Evolutionary conservation across 2,797 vertebrate species (phyloP).

Genomic region (Coendou prehensilis): DNA sequence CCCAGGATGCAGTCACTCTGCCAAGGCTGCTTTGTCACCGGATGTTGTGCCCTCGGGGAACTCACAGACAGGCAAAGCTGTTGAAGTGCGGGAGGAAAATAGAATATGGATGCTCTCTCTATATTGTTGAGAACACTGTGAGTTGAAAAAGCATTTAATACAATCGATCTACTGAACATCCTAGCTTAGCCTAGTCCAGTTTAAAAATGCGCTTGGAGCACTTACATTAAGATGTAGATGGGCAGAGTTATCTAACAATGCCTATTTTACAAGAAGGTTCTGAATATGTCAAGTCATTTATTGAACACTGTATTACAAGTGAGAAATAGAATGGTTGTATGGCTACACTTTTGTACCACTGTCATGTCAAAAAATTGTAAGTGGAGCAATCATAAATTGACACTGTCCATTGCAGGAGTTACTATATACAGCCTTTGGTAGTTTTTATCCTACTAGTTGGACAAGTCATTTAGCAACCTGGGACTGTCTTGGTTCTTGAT

Average conservation of each 20-base stretch:
- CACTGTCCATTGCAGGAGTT: neutral
- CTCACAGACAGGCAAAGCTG: neutral
- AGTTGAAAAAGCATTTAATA: neutral
- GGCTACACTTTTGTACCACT: neutral
- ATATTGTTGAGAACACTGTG: neutral
- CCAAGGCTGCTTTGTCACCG: neutral
- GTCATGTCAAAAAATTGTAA: neutral
- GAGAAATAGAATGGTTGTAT: neutral
- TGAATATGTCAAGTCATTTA: neutral
- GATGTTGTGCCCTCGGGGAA: neutral
- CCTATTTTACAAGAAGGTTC: neutral
- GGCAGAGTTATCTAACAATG: neutral
- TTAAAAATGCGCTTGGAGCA: neutral
- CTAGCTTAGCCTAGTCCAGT: neutral
- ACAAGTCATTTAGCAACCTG: neutral
- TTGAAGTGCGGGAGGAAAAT: neutral
- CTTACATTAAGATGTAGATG: neutral
- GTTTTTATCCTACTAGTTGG: neutral
- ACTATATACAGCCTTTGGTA: neutral
- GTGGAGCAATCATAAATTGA: too few relatives aligned
- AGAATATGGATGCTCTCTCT: neutral
- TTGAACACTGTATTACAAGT: neutral
- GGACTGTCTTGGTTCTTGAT: neutral
- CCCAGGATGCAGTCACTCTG: neutral
- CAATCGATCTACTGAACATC: neutral